Evolutionary conservation across 2,888 invertebrate genomes (phyloP), one percentile per base, ranked within the genome.

Genomic region (Mythimna ferrago): DNA sequence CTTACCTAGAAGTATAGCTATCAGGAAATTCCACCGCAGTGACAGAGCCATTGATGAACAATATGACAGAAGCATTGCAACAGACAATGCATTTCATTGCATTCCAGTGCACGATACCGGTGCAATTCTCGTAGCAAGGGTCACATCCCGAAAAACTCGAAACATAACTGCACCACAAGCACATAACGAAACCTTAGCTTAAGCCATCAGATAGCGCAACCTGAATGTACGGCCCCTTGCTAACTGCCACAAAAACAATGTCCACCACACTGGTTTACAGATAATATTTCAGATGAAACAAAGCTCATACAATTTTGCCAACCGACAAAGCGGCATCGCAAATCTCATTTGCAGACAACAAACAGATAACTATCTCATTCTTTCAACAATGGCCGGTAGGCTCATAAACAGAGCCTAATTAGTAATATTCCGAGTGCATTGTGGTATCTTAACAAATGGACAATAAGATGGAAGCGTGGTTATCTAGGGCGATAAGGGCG

Each of bases 351-450:
- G 94, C 94, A 93, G 94, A 94, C 94, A 93, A 94, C 92, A 92
- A 92, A 90, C 93, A 93, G 95, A 96, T 95, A 94, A 93, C 94
- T 94, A 95, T 96, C 95, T 95, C 92, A 93, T 94, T 95, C 95
- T 95, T 95, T 94, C 95, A 94, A 96, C 95, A 95, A 95, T 95
- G 95, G 95, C 91, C 92, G 92, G 91, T 91, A 91, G 89, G 91
- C 93, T 95, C 95, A 96, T 96, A 95, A 95, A 94, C 93, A 92
- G 94, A 90, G 92, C 94, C 96, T 96, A 96, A 96, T 96, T 96
- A 96, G 96, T 95, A 95, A 96, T 96, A 96, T 95, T 95, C 94
- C 93, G 91, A 92, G 93, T 93, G 95, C 95, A 95, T 95, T 95
- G 95, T 94, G 92, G 93, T 94, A 94, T 95, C 95, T 92, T 81